Conservation (phyloP, 2,113 vertebrate species). For the Takifugu bimaculatus region DNA sequence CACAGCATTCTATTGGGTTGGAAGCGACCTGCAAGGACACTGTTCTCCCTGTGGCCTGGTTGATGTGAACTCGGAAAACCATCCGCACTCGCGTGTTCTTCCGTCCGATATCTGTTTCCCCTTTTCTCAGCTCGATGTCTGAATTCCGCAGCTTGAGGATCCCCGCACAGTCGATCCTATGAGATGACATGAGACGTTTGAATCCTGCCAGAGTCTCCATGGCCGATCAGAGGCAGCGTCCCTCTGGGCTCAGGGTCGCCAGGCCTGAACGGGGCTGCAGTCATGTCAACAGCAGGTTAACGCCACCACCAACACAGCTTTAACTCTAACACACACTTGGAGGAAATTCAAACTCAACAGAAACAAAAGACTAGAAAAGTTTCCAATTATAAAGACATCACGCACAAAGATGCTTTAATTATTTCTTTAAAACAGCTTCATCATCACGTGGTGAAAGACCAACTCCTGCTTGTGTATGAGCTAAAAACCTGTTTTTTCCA, state of each 20-base stretch:
- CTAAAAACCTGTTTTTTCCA: slow-evolving; percentile 38
- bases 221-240: no score
- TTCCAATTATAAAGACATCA: neutral
- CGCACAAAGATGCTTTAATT: neutral
- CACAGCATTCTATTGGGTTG: slow-evolving; percentile 94
- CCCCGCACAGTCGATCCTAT: slow-evolving; percentile 91
- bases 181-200: neutral
- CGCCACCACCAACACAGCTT: neutral
- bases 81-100: slow-evolving; percentile 93
- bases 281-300: slow-evolving; percentile 30
- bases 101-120: slow-evolving; percentile 91
- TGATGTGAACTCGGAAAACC: slow-evolving; percentile 90
- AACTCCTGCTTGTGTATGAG: neutral
- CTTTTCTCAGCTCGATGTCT: slow-evolving; percentile 92
- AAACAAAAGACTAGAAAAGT: slow-evolving; percentile 2
- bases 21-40: slow-evolving; percentile 88
- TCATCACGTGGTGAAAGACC: slow-evolving; percentile 3
- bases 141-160: slow-evolving; percentile 94
- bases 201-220: no score
- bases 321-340: neutral
- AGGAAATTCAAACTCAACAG: slow-evolving; percentile 9
- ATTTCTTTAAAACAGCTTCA: slow-evolving; percentile 11
- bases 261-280: slow-evolving; percentile 10
- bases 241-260: no score
- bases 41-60: slow-evolving; percentile 81